phyloP scores from a whole-genome alignment of 2,113 vertebrate species.

The Eulacestoma nigropectus region DNA sequence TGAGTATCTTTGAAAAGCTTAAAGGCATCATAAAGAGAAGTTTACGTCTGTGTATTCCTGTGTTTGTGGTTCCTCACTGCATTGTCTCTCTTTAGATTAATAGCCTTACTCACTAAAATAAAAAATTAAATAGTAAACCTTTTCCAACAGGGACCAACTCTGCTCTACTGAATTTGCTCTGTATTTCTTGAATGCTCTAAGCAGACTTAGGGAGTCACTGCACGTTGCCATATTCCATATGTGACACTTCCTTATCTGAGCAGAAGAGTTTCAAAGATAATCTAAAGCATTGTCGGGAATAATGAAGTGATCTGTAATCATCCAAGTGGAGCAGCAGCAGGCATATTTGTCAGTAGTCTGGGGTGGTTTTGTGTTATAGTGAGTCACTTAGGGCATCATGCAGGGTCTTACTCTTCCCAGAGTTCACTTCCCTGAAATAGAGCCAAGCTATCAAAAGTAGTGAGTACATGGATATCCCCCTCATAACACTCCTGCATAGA shows the following conservation, averaged over 20 bases:
- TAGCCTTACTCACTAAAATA: not conserved
- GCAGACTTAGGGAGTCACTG: not conserved
- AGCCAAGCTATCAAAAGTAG: not conserved
- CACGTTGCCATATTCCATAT: not conserved
- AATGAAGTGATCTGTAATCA: not conserved
- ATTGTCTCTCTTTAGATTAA: not conserved
- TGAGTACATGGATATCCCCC: not conserved
- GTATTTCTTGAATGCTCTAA: not conserved
- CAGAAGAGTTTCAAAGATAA: not conserved
- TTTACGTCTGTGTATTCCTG: not conserved
- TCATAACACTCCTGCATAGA: not conserved
- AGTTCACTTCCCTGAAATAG: not conserved
- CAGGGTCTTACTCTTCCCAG: not conserved
- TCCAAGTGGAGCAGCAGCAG: not conserved
- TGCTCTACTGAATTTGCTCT: not conserved
- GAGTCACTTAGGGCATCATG: not conserved
- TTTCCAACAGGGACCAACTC: not conserved
- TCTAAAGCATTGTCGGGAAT: not conserved
- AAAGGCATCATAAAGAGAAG: not conserved
- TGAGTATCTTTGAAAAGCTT: not conserved
- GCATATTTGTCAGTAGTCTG: not conserved
- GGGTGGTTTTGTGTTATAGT: not conserved
- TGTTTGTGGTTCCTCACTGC: not conserved
- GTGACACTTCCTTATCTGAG: not conserved
- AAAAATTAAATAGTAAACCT: not conserved